Evolutionary conservation across 2,113 vertebrate species (phyloP), one percentile per base, ranked within the genome.

Genomic region (Alosa alosa): DNA sequence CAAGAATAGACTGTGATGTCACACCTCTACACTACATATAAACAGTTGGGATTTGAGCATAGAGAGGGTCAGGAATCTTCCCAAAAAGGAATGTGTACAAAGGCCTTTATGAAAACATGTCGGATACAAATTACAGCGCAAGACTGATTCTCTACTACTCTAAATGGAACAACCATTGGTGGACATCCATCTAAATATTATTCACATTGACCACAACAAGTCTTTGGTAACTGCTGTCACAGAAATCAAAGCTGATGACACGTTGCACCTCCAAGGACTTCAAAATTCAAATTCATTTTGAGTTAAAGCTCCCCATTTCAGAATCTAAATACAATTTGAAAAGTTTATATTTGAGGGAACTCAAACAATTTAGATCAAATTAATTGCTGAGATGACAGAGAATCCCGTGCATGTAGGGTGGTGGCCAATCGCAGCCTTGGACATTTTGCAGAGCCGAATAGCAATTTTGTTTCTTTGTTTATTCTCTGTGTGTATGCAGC

Each of bases 401-500:
- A 83, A 22, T 49, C 2, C 82, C 18, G 11, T 83, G 39, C 47
- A 41, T 86, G 83, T 86, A 13, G 83, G 47, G 41, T 10, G 31
- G 41, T 84, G 36, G 72, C 72, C 72, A 78, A 78, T 78, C 25
- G 13, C 72, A 0, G 13, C 36, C 31, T 17, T 78, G 36, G 31
- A 36, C 72, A 10, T 78, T 78, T 78, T 78, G 72, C 31, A 78
- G 72, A 68, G 84, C 81, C 60, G 81, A 82, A 50, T 64, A 60
- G 52, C 44, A 86, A 72, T 81, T 82, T 46, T 25, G 39, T 50
- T 86, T 64, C 46, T 88, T 89, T 86, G 83, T 89, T 88, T 86
- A 84, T 88, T 87, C 84, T 72, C 49, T 49, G 50, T 86, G 85
- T 89, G 81, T 83, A 83, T 85, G 86, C 88, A 89, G 83, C 82